phyloP scores from a whole-genome alignment of 2,797 vertebrate genomes.

The Propithecus perrieri region DNA sequence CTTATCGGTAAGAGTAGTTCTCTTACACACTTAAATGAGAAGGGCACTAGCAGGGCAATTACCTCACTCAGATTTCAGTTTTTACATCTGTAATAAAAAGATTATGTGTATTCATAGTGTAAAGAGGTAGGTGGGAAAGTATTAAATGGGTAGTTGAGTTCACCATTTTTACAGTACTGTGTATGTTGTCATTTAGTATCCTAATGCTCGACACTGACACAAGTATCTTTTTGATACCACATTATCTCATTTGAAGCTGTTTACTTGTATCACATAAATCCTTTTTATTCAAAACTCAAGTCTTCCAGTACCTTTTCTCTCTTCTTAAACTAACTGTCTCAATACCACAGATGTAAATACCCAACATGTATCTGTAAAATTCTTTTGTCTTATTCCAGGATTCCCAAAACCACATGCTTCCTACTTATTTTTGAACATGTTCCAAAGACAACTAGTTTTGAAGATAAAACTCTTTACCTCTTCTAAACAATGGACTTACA shows the following conservation, averaged over 20 bases:
- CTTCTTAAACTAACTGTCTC: conserved; percentile 3
- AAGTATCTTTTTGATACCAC: background rate
- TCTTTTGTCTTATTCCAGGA: background rate
- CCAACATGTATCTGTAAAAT: background rate
- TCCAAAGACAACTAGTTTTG: conserved; percentile 23
- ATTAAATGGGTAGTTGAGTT: background rate
- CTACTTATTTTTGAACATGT: background rate
- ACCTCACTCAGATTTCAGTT: background rate
- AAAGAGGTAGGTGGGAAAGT: background rate
- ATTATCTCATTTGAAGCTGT: background rate
- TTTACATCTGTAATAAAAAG: background rate
- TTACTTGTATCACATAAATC: background rate
- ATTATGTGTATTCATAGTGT: background rate
- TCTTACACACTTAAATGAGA: background rate
- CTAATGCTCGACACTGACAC: background rate
- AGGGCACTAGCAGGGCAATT: background rate
- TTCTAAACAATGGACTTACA: background rate
- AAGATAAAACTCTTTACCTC: background rate
- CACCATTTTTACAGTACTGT: background rate
- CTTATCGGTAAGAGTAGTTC: background rate
- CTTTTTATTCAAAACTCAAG: conserved; percentile 4
- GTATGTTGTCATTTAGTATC: background rate
- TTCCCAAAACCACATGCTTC: conserved; percentile 33
- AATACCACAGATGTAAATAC: background rate
- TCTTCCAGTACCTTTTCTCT: background rate